phyloP scores from a whole-genome alignment of 2,888 invertebrate species.

The Cheilosia soror region DNA sequence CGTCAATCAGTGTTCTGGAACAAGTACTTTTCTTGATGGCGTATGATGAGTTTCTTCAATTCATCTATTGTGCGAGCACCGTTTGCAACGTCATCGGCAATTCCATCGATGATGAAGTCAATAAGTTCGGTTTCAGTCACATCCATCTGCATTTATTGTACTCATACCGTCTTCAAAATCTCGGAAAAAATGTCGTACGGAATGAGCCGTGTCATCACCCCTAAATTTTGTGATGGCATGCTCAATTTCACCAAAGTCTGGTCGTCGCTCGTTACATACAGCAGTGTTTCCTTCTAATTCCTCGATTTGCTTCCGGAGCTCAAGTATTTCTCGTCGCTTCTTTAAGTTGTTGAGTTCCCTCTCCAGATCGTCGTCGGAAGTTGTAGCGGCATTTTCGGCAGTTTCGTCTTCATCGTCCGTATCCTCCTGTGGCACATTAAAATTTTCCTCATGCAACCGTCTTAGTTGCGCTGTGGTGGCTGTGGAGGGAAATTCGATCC shows the following conservation, averaged over 20 bases:
- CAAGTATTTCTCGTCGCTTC: too few relatives aligned
- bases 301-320: too few relatives aligned
- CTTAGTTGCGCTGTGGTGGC: background rate
- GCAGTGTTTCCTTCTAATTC: too few relatives aligned
- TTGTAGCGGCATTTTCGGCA: too few relatives aligned
- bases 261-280: too few relatives aligned
- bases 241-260: background rate
- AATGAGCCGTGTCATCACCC: constrained; percentile 5
- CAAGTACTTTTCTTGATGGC: background rate
- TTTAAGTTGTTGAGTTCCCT: too few relatives aligned
- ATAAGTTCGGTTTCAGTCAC: background rate
- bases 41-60: constrained; percentile 1
- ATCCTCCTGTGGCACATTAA: background rate
- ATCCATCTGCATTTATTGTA: too few relatives aligned
- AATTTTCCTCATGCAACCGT: background rate
- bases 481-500: background rate
- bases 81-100: background rate
- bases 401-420: background rate
- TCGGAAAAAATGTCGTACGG: constrained; percentile 7
- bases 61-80: background rate
- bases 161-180: too few relatives aligned
- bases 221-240: constrained; percentile 7
- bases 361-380: too few relatives aligned
- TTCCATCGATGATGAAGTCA: background rate
- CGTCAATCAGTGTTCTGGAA: background rate